phyloP scores from a whole-genome alignment of 2,888 invertebrate species.

The Eumacrocentrus americanus region DNA sequence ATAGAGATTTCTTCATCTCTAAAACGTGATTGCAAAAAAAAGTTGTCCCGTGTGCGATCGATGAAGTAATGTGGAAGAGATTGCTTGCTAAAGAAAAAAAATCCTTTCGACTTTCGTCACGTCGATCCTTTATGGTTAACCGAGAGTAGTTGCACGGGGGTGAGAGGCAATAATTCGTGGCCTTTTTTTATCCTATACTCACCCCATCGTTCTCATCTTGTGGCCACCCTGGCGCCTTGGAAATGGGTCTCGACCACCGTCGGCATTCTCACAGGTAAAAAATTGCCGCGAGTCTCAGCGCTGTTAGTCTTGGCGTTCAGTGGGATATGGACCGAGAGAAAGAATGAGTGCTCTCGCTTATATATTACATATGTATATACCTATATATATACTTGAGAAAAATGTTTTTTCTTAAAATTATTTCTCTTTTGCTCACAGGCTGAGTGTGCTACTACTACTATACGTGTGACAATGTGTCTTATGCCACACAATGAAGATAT shows the following conservation, averaged over 20 bases:
- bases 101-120: constrained; percentile 18
- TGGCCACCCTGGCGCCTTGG: constrained; percentile 15
- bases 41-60: no score
- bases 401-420: constrained; percentile 52
- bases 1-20: neutral
- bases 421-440: constrained; percentile 28
- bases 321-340: constrained; percentile 47
- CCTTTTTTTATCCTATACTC: constrained; percentile 11
- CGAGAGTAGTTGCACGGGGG: constrained; percentile 3
- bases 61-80: constrained; percentile 14
- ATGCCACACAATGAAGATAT: neutral
- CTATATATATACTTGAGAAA: constrained; percentile 30
- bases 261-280: constrained; percentile 45
- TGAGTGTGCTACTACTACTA: neutral
- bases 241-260: constrained; percentile 32
- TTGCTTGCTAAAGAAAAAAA: constrained; percentile 5
- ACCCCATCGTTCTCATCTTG: neutral
- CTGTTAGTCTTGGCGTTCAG: constrained; percentile 40
- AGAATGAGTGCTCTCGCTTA: constrained; percentile 35
- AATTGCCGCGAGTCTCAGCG: constrained; percentile 42
- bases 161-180: constrained; percentile 36
- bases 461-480: neutral
- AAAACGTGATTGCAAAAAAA: neutral
- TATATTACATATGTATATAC: neutral
- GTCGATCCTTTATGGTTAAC: constrained; percentile 26